phyloP scores from a whole-genome alignment of 2,888 invertebrate species.

The Lomographa bimaculata region DNA sequence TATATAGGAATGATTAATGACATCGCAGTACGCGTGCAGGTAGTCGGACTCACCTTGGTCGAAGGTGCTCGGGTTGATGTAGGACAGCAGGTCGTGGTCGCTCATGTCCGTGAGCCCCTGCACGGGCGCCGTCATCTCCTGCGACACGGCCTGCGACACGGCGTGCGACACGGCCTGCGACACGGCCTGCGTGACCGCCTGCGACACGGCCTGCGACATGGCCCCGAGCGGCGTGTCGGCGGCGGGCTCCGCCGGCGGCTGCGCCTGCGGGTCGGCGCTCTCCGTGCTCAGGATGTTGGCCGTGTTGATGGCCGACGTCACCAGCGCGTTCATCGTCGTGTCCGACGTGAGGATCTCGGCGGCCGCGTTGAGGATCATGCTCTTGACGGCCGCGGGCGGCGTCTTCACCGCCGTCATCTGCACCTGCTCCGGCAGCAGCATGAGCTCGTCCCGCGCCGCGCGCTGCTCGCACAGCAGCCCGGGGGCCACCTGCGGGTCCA shows the following conservation, averaged over 20 bases:
- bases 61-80: slow-evolving; percentile 95
- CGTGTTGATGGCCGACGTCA: slow-evolving; percentile 80
- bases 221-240: slow-evolving; percentile 67
- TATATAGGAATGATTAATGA: slow-evolving; percentile 60
- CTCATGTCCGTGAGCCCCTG: slow-evolving; percentile 92
- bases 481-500: slow-evolving; percentile 84
- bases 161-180: slow-evolving; percentile 76
- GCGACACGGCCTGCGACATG: slow-evolving; percentile 80
- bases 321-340: slow-evolving; percentile 82
- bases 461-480: slow-evolving; percentile 77
- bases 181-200: slow-evolving; percentile 76
- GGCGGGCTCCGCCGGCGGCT: slow-evolving; percentile 59
- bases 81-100: slow-evolving; percentile 93
- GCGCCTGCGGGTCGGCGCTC: slow-evolving; percentile 49
- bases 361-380: slow-evolving; percentile 90
- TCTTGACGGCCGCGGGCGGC: slow-evolving; percentile 86
- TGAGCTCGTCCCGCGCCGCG: slow-evolving; percentile 57
- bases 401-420: slow-evolving; percentile 73
- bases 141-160: slow-evolving; percentile 74
- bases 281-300: slow-evolving; percentile 73
- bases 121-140: slow-evolving; percentile 84
- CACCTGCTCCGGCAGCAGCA: slow-evolving; percentile 69
- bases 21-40: slow-evolving; percentile 51
- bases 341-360: slow-evolving; percentile 87
- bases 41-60: slow-evolving; percentile 91